Evolutionary conservation across 2,888 invertebrate genomes (phyloP), one percentile per base, ranked within the genome.

Genomic region (Oligia strigilis): DNA sequence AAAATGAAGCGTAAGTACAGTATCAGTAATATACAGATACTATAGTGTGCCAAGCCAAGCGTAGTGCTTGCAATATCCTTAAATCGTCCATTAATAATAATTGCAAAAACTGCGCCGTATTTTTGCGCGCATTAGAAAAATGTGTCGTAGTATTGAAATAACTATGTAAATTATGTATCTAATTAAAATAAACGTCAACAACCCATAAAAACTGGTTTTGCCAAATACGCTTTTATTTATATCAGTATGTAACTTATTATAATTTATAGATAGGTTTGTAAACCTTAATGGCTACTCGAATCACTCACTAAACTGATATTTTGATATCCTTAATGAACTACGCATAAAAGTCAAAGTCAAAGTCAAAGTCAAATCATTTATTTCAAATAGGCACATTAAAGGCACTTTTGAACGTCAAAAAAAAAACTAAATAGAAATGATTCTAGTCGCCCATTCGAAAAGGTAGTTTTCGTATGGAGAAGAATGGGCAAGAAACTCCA

Each of bases 131-230:
- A 69, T 23, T 46, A n/a, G 0, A 14, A n/a, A 13, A 13, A 66
- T 60, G 40, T 17, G 36, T 58, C 29, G 36, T 2, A 19, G 29
- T 46, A 14, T 14, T 14, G 36, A 80, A 73, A 73, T 46, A 55
- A 6, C 14, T 69, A 81, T 81, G 58, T 49, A 2, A 29, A 29
- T 29, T 14, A 29, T 9, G 1, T 11, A n/a, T n/a, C n/a, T n/a
- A 11, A 69, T 75, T 69, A 40, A 29, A 74, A 19, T 55, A 43
- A 79, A 75, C 64, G 81, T 36, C 58, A 70, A 40, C 49, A 64
- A 58, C 23, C 19, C 14, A 23, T 46, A 23, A 14, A 14, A 0
- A 75, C 69, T 11, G 19, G 69, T 70, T 81, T 40, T 46, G 17
- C 9, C 36, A 55, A 11, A 13, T 13, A 29, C 5, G 36, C 11